These are phyloP conservation scores for Rapana venosa DNA, from an alignment of 2,888 invertebrate species.

Conservation along the genomic window DNA sequence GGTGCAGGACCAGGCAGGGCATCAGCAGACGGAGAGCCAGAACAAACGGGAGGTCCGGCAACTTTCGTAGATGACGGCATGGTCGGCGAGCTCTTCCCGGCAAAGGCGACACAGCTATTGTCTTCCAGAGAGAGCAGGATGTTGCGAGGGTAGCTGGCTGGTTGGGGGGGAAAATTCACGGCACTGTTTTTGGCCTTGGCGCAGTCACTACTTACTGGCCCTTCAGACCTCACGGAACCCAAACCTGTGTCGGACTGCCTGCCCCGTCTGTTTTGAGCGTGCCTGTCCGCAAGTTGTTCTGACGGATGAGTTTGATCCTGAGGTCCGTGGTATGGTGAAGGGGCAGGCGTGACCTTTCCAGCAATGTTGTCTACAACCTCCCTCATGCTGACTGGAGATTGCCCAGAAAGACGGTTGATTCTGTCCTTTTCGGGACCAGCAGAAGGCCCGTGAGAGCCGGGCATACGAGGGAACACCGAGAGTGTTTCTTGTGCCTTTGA, in stretches of 20 bases:
- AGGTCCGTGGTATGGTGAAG: neutral
- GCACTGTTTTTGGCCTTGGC: neutral
- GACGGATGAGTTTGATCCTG: neutral
- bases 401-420: neutral
- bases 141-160: neutral
- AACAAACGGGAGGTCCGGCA: neutral
- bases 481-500: too few species aligned
- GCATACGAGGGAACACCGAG: too few species aligned
- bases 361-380: neutral
- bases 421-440: too few species aligned
- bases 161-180: neutral
- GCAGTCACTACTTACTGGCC: neutral
- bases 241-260: neutral
- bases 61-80: neutral
- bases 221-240: neutral
- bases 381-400: neutral
- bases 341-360: neutral
- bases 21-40: neutral
- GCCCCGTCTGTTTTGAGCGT: neutral
- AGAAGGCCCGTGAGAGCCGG: too few species aligned
- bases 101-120: neutral
- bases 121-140: neutral
- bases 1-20: neutral
- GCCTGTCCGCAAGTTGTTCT: neutral
- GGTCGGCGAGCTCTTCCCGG: neutral